A percentile compares a stretch with the other conserved stretches of the same genome.
Conservation (phyloP, 2,797 vertebrate species). For the Acrocephalus scirpaceus region DNA sequence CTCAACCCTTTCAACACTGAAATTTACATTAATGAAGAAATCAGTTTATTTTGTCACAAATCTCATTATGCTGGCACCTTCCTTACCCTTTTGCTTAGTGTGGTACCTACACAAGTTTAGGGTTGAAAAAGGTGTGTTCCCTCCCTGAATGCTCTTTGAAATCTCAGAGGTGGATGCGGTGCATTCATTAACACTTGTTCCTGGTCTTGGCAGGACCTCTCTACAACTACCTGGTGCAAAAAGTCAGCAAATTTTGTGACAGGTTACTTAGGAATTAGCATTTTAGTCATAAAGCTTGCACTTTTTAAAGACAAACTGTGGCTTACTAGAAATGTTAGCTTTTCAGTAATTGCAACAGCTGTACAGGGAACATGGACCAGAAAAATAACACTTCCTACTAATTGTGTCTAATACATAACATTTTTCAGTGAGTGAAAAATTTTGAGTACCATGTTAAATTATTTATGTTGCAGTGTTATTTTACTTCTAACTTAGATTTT, state of each 20-base stretch:
- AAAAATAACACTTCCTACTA: background rate
- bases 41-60: background rate
- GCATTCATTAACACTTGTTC: background rate
- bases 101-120: background rate
- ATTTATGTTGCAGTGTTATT: background rate
- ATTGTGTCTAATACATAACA: background rate
- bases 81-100: background rate
- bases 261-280: background rate
- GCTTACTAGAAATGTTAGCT: background rate
- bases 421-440: background rate
- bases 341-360: background rate
- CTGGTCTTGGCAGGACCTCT: background rate
- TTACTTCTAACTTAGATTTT: background rate
- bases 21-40: background rate
- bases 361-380: background rate
- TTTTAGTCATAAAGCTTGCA: background rate
- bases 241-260: background rate
- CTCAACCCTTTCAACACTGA: background rate
- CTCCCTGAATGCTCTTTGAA: background rate
- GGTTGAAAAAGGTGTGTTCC: background rate
- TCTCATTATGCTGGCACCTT: background rate
- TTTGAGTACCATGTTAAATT: background rate
- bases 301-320: background rate
- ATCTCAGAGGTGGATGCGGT: fast-evolving
- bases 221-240: background rate